phyloP scores from a whole-genome alignment of 2,888 invertebrate genomes.

The Troides helena region DNA sequence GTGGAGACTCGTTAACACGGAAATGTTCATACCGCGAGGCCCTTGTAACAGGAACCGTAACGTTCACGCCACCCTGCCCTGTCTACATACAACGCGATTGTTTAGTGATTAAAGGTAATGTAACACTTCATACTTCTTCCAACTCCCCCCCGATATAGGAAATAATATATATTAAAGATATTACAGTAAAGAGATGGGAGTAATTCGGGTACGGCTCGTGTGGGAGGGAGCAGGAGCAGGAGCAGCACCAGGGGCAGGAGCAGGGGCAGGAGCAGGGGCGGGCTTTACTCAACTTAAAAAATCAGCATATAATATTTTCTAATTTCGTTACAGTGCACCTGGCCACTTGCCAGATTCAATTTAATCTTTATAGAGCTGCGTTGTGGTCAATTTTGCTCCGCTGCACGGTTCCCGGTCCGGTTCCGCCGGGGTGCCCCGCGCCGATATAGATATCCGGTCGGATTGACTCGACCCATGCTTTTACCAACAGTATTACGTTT shows the following conservation, averaged over 20 bases:
- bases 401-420: slow-evolving; percentile 49
- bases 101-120: too few relatives aligned
- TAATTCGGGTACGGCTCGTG: slow-evolving; percentile 15
- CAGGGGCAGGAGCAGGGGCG: not conserved
- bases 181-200: slow-evolving; percentile 18
- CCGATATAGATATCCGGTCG: slow-evolving; percentile 52
- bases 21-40: too few relatives aligned
- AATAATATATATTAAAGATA: not conserved
- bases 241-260: not conserved
- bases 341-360: slow-evolving; percentile 67
- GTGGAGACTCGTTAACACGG: too few relatives aligned
- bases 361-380: slow-evolving; percentile 67
- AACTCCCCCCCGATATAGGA: too few relatives aligned
- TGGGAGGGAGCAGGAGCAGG: not conserved
- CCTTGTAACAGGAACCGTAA: too few relatives aligned
- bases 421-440: slow-evolving; percentile 43
- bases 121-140: too few relatives aligned
- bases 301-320: slow-evolving; percentile 72
- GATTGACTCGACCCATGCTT: slow-evolving; percentile 29
- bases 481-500: not conserved
- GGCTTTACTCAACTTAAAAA: slow-evolving; percentile 43
- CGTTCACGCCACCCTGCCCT: too few relatives aligned
- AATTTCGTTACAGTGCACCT: slow-evolving; percentile 58
- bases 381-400: slow-evolving; percentile 65
- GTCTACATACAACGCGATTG: too few relatives aligned